Evolutionary conservation across 1,140 invertebrate genomes (phyloP).

Genomic region (Lepidurus arcticus): DNA sequence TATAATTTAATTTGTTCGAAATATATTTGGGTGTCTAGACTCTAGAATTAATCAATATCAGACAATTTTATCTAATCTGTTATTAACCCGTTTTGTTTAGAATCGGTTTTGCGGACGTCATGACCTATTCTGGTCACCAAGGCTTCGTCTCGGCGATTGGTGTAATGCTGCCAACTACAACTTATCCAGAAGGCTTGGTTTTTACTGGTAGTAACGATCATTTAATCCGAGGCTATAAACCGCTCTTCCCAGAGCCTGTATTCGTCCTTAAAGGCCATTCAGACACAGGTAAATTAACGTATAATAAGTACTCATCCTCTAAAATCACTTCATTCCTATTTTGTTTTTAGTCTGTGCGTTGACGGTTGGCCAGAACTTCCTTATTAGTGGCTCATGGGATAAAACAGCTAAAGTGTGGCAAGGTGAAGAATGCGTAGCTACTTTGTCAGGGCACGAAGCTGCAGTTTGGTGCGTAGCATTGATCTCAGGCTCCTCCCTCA

Average conservation of each 20-base stretch:
- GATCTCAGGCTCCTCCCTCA: conserved; percentile 46
- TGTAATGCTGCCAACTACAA: conserved; percentile 60
- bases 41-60: neutral
- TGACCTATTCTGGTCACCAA: conserved; percentile 69
- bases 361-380: conserved; percentile 51
- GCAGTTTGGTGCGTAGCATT: conserved; percentile 82
- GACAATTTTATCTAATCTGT: neutral
- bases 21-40: too few relatives aligned
- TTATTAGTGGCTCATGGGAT: conserved; percentile 87
- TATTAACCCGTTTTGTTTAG: conserved; percentile 40
- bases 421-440: conserved; percentile 49
- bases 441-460: conserved; percentile 68
- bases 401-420: conserved; percentile 75
- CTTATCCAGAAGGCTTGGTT: conserved; percentile 68
- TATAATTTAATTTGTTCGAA: too few relatives aligned
- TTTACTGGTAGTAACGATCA: conserved; percentile 85
- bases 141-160: conserved; percentile 79
- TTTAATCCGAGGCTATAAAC: conserved; percentile 66
- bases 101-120: conserved; percentile 50
- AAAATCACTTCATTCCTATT: conserved; percentile 34
- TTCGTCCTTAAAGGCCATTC: conserved; percentile 69
- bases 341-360: conserved; percentile 58
- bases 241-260: conserved; percentile 53
- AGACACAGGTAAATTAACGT: conserved; percentile 55
- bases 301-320: conserved; percentile 27